These are phyloP conservation scores for Anneissia japonica DNA, from an alignment of 35 echinoderm and acorn worm species.

Conservation along the genomic window DNA sequence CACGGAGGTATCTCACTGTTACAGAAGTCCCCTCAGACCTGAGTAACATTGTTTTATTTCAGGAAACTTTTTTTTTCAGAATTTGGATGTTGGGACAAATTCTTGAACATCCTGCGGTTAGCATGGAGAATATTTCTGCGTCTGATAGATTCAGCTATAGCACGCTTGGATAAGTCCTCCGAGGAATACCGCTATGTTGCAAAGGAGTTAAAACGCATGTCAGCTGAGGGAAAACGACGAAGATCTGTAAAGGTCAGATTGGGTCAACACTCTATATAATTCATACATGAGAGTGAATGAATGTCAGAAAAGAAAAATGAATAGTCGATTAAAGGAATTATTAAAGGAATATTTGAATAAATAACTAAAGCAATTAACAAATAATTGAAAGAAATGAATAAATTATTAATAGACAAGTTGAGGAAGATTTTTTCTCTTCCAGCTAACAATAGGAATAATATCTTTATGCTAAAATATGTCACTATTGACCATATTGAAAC, in stretches of 20 bases:
- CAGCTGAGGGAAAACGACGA: slow-evolving; percentile 43
- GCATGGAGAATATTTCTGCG: slow-evolving; percentile 72
- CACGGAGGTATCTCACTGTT: no score
- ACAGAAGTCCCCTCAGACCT: no score
- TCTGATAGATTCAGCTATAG: slow-evolving; percentile 48
- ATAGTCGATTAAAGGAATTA: neutral
- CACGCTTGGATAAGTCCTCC: slow-evolving; percentile 64
- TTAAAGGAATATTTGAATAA: neutral
- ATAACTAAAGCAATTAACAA: no score
- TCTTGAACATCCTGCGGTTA: slow-evolving; percentile 29
- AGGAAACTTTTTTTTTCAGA: neutral
- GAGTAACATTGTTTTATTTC: no score
- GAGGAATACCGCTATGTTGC: slow-evolving; percentile 92
- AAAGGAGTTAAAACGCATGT: slow-evolving; percentile 59
- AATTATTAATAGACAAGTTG: no score
- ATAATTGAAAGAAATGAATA: no score
- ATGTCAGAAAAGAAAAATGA: neutral
- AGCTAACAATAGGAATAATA: no score
- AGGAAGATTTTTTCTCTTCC: no score
- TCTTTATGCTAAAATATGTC: no score
- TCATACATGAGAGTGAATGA: no score
- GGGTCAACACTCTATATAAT: no score
- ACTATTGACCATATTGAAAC: no score
- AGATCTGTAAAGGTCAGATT: slow-evolving; percentile 56
- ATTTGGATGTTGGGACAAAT: slow-evolving; percentile 20